Conservation (phyloP, 2,888 invertebrate species). For the Neoascia interrupta region DNA sequence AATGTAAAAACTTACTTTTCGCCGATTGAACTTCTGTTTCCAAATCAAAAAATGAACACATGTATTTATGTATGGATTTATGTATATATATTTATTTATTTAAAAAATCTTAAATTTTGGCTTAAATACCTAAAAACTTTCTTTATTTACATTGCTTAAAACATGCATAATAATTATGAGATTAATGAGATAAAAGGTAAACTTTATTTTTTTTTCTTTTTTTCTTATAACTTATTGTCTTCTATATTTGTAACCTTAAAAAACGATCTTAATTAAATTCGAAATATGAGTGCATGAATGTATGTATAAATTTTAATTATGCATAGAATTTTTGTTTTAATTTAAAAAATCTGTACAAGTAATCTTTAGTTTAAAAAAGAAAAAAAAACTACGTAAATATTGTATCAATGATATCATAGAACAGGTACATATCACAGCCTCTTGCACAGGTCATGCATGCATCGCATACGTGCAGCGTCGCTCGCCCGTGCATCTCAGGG, state of each 20-base stretch:
- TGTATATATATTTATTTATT: constrained; percentile 10
- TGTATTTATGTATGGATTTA: neutral
- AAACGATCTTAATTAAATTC: no score
- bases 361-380: no score
- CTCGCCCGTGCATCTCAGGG: constrained; percentile 42
- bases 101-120: constrained; percentile 4
- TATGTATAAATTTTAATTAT: no score
- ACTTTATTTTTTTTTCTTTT: no score
- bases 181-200: no score
- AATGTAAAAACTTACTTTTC: no score
- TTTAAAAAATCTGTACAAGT: no score
- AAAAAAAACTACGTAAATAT: constrained; percentile 45
- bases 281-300: no score
- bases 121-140: neutral
- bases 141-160: neutral
- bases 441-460: constrained; percentile 74
- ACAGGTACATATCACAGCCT: constrained; percentile 79
- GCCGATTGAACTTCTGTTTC: no score
- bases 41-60: neutral
- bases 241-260: neutral
- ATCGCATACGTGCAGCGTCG: no score
- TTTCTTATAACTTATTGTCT: constrained; percentile 18
- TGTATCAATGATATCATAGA: constrained; percentile 63
- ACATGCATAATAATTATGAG: constrained; percentile 7
- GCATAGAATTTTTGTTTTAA: no score